These are phyloP conservation scores for Calycopis cecrops DNA, from an alignment of 1,140 invertebrate species.

Conservation along the genomic window DNA sequence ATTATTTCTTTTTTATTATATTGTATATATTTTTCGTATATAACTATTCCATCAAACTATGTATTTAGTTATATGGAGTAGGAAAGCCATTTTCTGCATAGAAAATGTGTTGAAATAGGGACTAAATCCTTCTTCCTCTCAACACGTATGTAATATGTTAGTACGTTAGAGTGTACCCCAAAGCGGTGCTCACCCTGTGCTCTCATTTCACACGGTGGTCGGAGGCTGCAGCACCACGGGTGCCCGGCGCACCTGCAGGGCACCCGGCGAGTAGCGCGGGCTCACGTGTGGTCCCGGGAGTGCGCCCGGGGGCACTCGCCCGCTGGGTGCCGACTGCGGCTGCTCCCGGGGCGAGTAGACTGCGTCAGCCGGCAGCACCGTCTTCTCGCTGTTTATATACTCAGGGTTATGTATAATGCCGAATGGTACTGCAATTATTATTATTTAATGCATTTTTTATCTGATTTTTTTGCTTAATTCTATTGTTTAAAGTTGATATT, in stretches of 20 bases:
- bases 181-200: constrained; percentile 53
- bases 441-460: too few relatives aligned
- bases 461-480: too few relatives aligned
- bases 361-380: constrained; percentile 76
- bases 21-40: too few relatives aligned
- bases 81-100: too few relatives aligned
- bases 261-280: constrained; percentile 77
- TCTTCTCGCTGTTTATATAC: constrained; percentile 72
- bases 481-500: too few relatives aligned
- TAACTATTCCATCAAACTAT: too few relatives aligned
- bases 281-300: constrained; percentile 14
- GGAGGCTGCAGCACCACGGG: constrained; percentile 86
- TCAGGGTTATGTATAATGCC: background rate
- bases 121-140: background rate
- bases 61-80: too few relatives aligned
- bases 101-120: background rate
- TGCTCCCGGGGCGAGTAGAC: constrained; percentile 73
- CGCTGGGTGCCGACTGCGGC: constrained; percentile 23
- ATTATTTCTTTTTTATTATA: too few relatives aligned
- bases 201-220: constrained; percentile 81
- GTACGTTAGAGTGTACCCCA: constrained; percentile 15
- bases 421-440: too few relatives aligned
- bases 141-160: constrained; percentile 25
- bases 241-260: constrained; percentile 87
- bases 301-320: constrained; percentile 3